Percentiles rank a stretch among this genome's conserved stretches.
phyloP scores from a whole-genome alignment of 2,888 invertebrate species.

The Dicycla oo region DNA sequence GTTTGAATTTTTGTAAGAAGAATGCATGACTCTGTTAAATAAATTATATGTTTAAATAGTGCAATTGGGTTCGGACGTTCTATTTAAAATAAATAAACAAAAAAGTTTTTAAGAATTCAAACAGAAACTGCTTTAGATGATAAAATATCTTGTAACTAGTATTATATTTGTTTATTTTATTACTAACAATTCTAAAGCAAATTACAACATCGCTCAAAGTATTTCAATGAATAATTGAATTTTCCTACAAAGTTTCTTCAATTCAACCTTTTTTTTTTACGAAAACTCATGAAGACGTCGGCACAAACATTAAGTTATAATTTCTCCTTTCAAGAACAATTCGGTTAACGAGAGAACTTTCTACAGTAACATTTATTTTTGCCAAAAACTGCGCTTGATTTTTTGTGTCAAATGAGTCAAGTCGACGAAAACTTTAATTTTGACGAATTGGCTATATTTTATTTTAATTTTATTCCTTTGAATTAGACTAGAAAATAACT shows the following conservation, averaged over 20 bases:
- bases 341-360: conserved; percentile 55
- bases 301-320: conserved; percentile 52
- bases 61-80: no score
- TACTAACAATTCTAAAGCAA: conserved; percentile 21
- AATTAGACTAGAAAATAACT: background rate
- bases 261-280: conserved; percentile 37
- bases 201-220: conserved; percentile 20
- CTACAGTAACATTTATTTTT: conserved; percentile 47
- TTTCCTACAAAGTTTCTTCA: conserved; percentile 29
- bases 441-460: conserved; percentile 4
- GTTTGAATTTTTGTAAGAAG: no score
- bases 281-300: conserved; percentile 44
- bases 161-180: conserved; percentile 1
- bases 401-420: conserved; percentile 31
- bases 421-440: conserved; percentile 4
- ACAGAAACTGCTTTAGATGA: background rate
- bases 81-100: no score
- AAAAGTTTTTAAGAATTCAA: background rate
- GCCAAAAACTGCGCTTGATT: conserved; percentile 23
- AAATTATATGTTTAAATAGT: no score
- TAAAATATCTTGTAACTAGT: background rate
- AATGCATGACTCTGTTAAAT: no score
- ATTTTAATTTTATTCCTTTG: conserved; percentile 3
- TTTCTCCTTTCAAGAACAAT: conserved; percentile 52
- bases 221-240: conserved; percentile 35